A percentile compares a stretch with the other conserved stretches of the same genome.
Evolutionary conservation across 1,140 invertebrate genomes (phyloP).

Genomic region (Sycobia sp.): DNA sequence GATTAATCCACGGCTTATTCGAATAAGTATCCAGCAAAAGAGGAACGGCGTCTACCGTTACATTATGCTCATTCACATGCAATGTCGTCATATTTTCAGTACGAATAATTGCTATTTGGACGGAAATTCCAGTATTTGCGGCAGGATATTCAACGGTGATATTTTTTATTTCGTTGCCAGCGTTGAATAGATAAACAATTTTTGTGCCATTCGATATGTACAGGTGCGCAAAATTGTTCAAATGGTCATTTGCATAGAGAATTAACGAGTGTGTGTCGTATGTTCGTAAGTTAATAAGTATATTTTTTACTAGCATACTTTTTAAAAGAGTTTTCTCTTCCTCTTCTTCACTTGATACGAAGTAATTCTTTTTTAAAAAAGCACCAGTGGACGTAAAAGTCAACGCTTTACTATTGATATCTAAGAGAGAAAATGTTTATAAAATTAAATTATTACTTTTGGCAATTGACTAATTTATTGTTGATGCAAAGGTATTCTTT

Average conservation of each 20-base stretch:
- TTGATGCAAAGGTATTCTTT: background rate
- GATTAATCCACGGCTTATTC: constrained; percentile 84
- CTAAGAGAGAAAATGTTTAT: constrained; percentile 57
- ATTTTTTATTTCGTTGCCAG: constrained; percentile 78
- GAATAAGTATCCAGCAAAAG: constrained; percentile 76
- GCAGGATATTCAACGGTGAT: constrained; percentile 74
- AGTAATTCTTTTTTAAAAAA: constrained; percentile 79
- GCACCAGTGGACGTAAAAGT: constrained; percentile 84
- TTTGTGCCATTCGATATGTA: constrained; percentile 77
- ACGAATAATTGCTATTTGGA: constrained; percentile 83
- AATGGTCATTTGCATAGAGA: constrained; percentile 89
- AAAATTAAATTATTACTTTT: background rate
- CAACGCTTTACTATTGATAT: constrained; percentile 86
- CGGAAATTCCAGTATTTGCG: constrained; percentile 78
- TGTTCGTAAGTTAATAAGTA: constrained; percentile 86
- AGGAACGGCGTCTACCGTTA: constrained; percentile 72
- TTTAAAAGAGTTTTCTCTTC: constrained; percentile 68
- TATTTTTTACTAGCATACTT: constrained; percentile 76
- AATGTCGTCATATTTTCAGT: constrained; percentile 74
- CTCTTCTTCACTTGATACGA: constrained; percentile 67
- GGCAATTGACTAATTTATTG: background rate
- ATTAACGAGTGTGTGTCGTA: constrained; percentile 82
- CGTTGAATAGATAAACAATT: constrained; percentile 85
- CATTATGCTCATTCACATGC: constrained; percentile 82
- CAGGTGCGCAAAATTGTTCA: constrained; percentile 92